These are phyloP conservation scores for Ischnura elegans DNA, from an alignment of 2,888 invertebrate genomes.

Conservation along the genomic window DNA sequence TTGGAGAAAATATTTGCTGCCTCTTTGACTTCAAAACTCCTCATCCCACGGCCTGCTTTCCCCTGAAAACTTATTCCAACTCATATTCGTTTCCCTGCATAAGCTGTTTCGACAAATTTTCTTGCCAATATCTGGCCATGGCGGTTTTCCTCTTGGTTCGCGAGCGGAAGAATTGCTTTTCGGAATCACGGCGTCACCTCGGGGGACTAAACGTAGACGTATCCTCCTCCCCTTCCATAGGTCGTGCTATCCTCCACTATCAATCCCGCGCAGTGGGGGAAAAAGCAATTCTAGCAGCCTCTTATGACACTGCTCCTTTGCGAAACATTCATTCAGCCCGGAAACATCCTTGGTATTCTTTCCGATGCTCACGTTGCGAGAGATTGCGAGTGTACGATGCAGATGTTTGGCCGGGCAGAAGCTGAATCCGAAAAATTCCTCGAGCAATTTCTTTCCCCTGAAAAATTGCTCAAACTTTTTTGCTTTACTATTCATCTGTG, in stretches of 20 bases:
- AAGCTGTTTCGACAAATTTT: constrained; percentile 12
- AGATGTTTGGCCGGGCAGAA: neutral
- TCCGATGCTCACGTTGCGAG: neutral
- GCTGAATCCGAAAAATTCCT: neutral
- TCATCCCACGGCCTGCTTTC: neutral
- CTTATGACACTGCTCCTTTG: neutral
- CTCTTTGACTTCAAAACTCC: too few relatives aligned
- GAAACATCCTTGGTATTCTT: neutral
- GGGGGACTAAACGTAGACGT: neutral
- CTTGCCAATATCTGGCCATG: constrained; percentile 21
- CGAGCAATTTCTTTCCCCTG: neutral
- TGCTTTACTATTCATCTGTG: neutral
- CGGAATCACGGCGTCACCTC: neutral
- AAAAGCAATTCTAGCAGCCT: neutral
- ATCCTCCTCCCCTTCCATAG: neutral
- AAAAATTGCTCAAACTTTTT: neutral
- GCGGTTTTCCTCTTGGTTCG: neutral
- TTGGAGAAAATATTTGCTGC: too few relatives aligned
- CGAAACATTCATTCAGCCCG: neutral
- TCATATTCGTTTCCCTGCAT: neutral
- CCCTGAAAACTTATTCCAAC: neutral
- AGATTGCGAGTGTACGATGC: neutral
- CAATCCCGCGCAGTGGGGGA: neutral
- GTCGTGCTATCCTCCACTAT: neutral
- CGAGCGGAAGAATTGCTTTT: neutral